phyloP scores from a whole-genome alignment of 2,797 vertebrate genomes.

The Epinephelus malabaricus region DNA sequence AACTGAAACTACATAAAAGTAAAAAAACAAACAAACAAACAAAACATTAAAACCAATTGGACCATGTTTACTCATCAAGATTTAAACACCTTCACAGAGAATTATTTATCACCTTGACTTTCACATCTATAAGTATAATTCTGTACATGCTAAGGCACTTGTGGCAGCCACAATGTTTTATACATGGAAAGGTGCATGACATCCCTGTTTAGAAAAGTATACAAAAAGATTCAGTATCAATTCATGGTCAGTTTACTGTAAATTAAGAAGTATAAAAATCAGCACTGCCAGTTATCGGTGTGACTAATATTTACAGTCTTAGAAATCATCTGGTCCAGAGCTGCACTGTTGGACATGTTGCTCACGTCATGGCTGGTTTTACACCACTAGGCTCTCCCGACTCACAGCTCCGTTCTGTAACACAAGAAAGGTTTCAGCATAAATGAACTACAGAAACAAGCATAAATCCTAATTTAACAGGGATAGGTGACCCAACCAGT shows the following conservation, averaged over 20 bases:
- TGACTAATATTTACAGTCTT: slow-evolving; percentile 64
- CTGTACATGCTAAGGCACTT: slow-evolving; percentile 84
- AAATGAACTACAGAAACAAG: background rate
- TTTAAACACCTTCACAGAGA: slow-evolving; percentile 10
- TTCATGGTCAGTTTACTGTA: background rate
- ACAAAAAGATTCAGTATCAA: slow-evolving; percentile 48
- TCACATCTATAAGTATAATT: slow-evolving; percentile 38
- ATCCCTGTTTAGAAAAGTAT: slow-evolving; percentile 16
- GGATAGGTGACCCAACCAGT: background rate
- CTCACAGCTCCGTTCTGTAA: slow-evolving; percentile 92
- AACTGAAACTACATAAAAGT: slow-evolving; percentile 24
- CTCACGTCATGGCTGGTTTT: slow-evolving; percentile 10
- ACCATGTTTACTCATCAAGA: slow-evolving; percentile 32
- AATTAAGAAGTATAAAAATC: slow-evolving; percentile 39
- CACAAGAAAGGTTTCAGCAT: slow-evolving; percentile 25
- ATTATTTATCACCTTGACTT: slow-evolving; percentile 26
- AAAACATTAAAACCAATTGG: background rate
- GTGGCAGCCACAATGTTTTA: slow-evolving; percentile 79
- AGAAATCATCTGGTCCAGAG: slow-evolving; percentile 7
- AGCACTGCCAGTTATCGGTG: slow-evolving; percentile 34
- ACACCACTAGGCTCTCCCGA: slow-evolving; percentile 93
- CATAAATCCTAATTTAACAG: background rate
- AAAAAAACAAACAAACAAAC: background rate
- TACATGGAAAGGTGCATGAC: slow-evolving; percentile 49
- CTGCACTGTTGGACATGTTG: background rate